These are phyloP conservation scores for Tragelaphus scriptus DNA, from an alignment of 2,113 vertebrate genomes.

Conservation along the genomic window DNA sequence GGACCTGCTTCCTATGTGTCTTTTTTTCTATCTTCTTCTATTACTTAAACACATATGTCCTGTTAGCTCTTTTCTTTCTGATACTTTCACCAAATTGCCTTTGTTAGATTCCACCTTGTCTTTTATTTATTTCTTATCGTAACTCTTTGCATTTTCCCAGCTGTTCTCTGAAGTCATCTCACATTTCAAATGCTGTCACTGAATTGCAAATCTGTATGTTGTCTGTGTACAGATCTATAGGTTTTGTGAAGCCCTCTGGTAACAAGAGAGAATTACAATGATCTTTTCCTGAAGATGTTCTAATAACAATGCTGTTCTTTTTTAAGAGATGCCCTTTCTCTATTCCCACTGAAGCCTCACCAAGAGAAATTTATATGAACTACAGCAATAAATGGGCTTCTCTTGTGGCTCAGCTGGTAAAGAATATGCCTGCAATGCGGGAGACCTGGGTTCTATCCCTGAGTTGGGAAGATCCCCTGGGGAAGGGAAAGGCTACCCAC, in stretches of 20 bases:
- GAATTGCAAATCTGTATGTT: neutral
- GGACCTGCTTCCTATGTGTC: neutral
- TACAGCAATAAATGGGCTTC: neutral
- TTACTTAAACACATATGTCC: neutral
- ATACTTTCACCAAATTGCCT: neutral
- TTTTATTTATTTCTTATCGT: neutral
- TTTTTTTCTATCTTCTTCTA: neutral
- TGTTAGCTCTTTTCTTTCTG: neutral
- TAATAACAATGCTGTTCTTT: neutral
- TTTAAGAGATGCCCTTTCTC: neutral
- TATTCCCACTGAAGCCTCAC: neutral
- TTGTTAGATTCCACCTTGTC: neutral
- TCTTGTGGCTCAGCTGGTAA: fast-evolving
- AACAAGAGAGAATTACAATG: neutral
- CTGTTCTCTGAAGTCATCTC: neutral
- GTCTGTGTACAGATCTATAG: neutral
- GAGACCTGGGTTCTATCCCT: neutral
- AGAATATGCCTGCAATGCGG: neutral
- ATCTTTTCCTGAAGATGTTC: neutral
- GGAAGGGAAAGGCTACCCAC: neutral
- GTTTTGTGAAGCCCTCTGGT: neutral
- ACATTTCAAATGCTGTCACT: neutral
- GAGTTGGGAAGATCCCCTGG: neutral
- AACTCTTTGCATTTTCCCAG: neutral
- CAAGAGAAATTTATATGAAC: neutral